phyloP scores from a whole-genome alignment of 2,888 invertebrate genomes.

The Diaphora mendica region DNA sequence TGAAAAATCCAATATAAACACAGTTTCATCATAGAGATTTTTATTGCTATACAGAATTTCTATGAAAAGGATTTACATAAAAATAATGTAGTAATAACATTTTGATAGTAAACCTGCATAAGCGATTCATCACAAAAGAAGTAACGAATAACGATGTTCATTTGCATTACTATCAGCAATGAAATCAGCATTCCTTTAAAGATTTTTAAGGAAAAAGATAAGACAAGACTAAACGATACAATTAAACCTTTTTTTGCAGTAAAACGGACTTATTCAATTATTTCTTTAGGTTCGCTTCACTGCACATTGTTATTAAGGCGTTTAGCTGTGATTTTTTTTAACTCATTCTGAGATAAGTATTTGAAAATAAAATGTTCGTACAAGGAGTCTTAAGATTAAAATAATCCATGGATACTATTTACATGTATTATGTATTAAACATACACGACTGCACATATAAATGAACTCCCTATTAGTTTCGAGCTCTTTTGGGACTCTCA shows the following conservation, averaged over 20 bases:
- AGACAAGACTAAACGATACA: constrained; percentile 2
- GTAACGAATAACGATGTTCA: background rate
- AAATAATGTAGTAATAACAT: too few relatives aligned
- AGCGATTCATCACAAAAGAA: background rate
- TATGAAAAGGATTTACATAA: too few relatives aligned
- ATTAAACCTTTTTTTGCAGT: constrained; percentile 18
- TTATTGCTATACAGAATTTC: too few relatives aligned
- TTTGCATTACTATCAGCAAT: background rate
- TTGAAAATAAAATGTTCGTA: constrained; percentile 7
- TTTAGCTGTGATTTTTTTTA: constrained; percentile 17
- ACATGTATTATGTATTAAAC: background rate
- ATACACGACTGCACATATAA: too few relatives aligned
- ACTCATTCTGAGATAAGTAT: constrained; percentile 17
- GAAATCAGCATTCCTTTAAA: background rate
- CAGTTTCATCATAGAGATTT: too few relatives aligned
- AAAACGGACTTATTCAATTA: constrained; percentile 22
- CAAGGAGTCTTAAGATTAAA: too few relatives aligned
- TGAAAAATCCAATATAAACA: too few relatives aligned
- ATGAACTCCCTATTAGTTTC: background rate
- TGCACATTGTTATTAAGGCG: constrained; percentile 22
- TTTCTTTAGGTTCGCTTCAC: constrained; percentile 16
- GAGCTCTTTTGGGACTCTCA: background rate
- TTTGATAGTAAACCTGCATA: too few relatives aligned
- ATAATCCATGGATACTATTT: background rate
- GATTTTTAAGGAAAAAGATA: constrained; percentile 3